Conservation (phyloP, 2,888 invertebrate species). For the Coenonympha arcania region DNA sequence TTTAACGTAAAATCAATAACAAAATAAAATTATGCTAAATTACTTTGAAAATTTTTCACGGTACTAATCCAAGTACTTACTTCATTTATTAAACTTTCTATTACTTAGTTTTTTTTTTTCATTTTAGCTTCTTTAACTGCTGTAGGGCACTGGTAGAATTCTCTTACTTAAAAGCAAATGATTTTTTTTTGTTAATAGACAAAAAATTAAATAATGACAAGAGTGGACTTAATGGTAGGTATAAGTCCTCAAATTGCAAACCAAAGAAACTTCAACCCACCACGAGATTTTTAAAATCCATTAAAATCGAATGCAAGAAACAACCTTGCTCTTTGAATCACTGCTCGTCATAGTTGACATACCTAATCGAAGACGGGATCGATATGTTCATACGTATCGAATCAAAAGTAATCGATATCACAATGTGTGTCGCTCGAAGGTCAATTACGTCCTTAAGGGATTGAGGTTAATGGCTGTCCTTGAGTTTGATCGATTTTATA, state of each 20-base stretch:
- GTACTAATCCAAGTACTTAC: too few relatives aligned
- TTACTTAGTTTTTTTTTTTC: too few relatives aligned
- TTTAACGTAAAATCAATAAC: too few relatives aligned
- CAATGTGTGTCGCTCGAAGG: slow-evolving; percentile 45
- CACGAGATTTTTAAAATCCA: slow-evolving; percentile 18
- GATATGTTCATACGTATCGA: slow-evolving; percentile 31
- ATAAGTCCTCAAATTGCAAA: background rate
- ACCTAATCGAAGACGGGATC: slow-evolving; percentile 38
- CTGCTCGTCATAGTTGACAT: slow-evolving; percentile 40
- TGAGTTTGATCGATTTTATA: slow-evolving; percentile 41
- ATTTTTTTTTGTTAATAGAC: too few relatives aligned
- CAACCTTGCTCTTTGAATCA: slow-evolving; percentile 33
- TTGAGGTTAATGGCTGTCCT: slow-evolving; percentile 57
- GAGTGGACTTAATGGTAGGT: too few relatives aligned
- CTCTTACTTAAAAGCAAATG: too few relatives aligned
- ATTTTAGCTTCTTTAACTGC: too few relatives aligned
- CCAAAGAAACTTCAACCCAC: slow-evolving; percentile 4
- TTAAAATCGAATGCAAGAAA: slow-evolving; percentile 16
- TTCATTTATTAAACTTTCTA: too few relatives aligned
- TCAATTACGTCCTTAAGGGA: slow-evolving; percentile 55
- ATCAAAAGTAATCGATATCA: slow-evolving; percentile 52
- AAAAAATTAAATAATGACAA: too few relatives aligned
- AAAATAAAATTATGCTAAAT: too few relatives aligned
- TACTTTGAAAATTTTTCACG: too few relatives aligned
- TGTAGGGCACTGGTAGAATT: too few relatives aligned